Percentiles rank a stretch among this genome's conserved stretches.
Conservation (phyloP, 2,888 invertebrate genomes). For the Dendrolimus houi region DNA sequence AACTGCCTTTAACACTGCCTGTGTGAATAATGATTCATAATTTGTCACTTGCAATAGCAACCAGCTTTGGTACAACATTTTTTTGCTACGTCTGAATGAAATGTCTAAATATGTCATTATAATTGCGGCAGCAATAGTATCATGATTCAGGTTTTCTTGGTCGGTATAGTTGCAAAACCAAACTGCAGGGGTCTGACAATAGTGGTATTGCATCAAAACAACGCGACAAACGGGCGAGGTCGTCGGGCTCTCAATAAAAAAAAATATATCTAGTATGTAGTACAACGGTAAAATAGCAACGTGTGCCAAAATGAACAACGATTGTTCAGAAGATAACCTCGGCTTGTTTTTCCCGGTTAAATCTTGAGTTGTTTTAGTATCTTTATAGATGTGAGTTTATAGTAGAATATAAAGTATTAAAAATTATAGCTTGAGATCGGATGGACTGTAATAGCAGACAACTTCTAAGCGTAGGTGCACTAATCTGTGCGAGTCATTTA, state of each 20-base stretch:
- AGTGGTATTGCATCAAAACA: slow-evolving; percentile 43
- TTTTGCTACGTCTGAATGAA: neutral
- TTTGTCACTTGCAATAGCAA: slow-evolving; percentile 17
- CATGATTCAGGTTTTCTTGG: slow-evolving; percentile 27
- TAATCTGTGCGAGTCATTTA: too few relatives aligned
- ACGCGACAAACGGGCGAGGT: slow-evolving; percentile 40
- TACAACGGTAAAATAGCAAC: slow-evolving; percentile 20
- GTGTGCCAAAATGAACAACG: slow-evolving; percentile 14
- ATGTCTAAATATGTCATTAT: slow-evolving; percentile 8
- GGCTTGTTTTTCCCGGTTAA: too few relatives aligned
- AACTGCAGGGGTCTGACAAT: slow-evolving; percentile 39
- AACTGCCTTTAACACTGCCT: slow-evolving; percentile 30
- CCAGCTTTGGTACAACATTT: neutral
- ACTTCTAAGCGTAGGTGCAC: too few relatives aligned
- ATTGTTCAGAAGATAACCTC: neutral
- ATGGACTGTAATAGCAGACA: too few relatives aligned
- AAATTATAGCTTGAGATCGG: too few relatives aligned
- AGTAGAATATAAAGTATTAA: too few relatives aligned
- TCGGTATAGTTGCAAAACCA: slow-evolving; percentile 29
- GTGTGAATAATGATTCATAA: slow-evolving; percentile 39
- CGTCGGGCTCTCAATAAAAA: slow-evolving; percentile 32
- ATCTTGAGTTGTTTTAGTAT: too few relatives aligned
- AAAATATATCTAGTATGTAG: slow-evolving; percentile 21
- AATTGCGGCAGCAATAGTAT: slow-evolving; percentile 12
- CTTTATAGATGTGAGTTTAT: too few relatives aligned